phyloP scores from a whole-genome alignment of 2,113 vertebrate species.

The Cephalopterus ornatus region DNA sequence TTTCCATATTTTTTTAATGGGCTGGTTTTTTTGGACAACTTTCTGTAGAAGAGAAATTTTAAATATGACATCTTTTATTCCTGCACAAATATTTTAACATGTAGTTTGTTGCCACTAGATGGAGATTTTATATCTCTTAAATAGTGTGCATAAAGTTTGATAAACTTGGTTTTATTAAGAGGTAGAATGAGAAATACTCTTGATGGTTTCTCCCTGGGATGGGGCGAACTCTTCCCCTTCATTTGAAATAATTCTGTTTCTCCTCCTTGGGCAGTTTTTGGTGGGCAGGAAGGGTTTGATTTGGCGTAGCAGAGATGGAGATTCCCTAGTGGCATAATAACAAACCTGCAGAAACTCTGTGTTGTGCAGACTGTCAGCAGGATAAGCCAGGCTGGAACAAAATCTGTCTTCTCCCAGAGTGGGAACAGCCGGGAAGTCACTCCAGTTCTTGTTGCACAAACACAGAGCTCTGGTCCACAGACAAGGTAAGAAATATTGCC shows the following conservation, averaged over 20 bases:
- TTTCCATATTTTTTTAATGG: rapidly evolving
- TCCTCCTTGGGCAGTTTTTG: background rate
- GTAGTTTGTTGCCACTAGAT: background rate
- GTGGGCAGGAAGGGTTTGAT: background rate
- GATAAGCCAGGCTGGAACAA: slow-evolving; percentile 91
- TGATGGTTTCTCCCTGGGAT: too few relatives aligned
- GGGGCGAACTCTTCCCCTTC: background rate
- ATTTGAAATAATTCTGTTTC: background rate
- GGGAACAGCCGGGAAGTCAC: slow-evolving; percentile 95
- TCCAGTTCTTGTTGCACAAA: slow-evolving; percentile 92
- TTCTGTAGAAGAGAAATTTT: background rate
- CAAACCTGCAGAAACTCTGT: slow-evolving; percentile 68
- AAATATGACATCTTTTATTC: background rate
- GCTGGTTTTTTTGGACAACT: background rate
- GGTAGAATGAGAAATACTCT: background rate
- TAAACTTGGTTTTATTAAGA: background rate
- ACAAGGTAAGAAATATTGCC: slow-evolving; percentile 80
- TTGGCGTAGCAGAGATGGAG: background rate
- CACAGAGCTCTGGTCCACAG: slow-evolving; percentile 93
- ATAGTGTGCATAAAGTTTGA: background rate
- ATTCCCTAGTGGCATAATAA: slow-evolving; percentile 24
- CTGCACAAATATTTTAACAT: background rate
- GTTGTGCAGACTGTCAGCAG: slow-evolving; percentile 87
- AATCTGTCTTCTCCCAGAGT: slow-evolving; percentile 95
- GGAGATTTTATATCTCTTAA: background rate